Evolutionary conservation across 1,140 invertebrate species (phyloP).

Genomic region (Drosophila sucinea): DNA sequence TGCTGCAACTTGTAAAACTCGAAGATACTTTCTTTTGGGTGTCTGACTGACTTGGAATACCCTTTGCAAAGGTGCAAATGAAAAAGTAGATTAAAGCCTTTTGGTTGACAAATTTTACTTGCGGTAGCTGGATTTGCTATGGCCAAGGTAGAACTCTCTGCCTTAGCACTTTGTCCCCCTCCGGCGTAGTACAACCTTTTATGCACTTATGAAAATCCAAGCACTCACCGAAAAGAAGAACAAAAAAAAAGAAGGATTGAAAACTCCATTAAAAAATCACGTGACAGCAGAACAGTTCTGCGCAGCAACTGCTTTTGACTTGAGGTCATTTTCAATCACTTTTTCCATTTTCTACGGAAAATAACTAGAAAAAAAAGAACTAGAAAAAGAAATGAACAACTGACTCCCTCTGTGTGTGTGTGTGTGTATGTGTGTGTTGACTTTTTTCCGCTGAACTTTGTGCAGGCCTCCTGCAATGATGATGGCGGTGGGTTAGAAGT

Average conservation of each 20-base stretch:
- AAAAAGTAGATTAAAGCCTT: too few relatives aligned
- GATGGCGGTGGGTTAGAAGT: constrained; percentile 25
- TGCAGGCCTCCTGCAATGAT: constrained; percentile 22
- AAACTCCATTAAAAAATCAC: constrained; percentile 76
- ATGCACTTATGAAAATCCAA: constrained; percentile 32
- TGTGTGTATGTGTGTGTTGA: neutral
- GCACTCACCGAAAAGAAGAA: constrained; percentile 39
- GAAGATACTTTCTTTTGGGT: too few relatives aligned
- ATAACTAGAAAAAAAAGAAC: constrained; percentile 58
- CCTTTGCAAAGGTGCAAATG: too few relatives aligned
- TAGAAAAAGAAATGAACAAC: constrained; percentile 12
- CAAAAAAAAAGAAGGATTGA: constrained; percentile 20
- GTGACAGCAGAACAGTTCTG: constrained; percentile 35
- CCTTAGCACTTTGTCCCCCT: neutral
- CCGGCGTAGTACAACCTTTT: neutral
- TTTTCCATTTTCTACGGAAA: constrained; percentile 69
- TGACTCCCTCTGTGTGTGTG: constrained; percentile 39
- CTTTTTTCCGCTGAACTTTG: constrained; percentile 49
- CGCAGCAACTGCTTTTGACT: constrained; percentile 71
- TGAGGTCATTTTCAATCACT: constrained; percentile 81
- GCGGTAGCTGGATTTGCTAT: too few relatives aligned
- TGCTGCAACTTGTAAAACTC: too few relatives aligned
- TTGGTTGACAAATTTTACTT: too few relatives aligned
- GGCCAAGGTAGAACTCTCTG: neutral
- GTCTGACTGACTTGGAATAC: too few relatives aligned